phyloP scores from a whole-genome alignment of 2,113 vertebrate genomes.

The Peucedramus taeniatus region DNA sequence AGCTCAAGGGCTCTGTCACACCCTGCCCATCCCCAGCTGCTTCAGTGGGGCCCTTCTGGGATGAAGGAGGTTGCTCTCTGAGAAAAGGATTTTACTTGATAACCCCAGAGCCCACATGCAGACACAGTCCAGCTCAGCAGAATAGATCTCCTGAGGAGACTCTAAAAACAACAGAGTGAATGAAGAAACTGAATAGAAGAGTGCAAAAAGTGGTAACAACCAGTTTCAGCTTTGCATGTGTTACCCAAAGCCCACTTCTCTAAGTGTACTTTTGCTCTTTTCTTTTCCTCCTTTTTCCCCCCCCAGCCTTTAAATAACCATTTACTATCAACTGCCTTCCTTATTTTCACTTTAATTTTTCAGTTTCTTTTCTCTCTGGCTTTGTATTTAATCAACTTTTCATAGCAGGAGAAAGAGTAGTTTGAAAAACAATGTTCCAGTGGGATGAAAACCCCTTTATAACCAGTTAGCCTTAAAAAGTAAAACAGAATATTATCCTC shows the following conservation, averaged over 20 bases:
- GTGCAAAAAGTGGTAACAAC: not conserved
- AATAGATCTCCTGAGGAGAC: not conserved
- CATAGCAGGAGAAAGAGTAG: not conserved
- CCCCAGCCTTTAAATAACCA: not conserved
- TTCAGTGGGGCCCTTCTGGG: not conserved
- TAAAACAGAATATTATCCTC: not conserved
- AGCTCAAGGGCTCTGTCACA: not conserved
- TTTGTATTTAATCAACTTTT: not conserved
- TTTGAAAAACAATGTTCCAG: not conserved
- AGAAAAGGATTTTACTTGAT: not conserved
- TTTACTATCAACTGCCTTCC: not conserved
- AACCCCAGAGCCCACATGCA: not conserved
- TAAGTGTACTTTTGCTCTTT: not conserved
- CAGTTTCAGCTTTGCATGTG: not conserved
- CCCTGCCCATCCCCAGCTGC: not conserved
- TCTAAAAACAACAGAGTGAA: not conserved
- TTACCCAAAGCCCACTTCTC: not conserved
- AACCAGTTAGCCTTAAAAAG: not conserved
- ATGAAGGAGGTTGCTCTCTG: not conserved
- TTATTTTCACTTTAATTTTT: not conserved
- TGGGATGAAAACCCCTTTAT: not conserved
- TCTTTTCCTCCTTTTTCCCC: accelerated
- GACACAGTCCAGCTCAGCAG: not conserved
- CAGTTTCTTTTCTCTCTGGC: not conserved
- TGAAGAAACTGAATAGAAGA: not conserved